Conservation (phyloP, 1,140 invertebrate genomes). For the Eueides isabella region DNA sequence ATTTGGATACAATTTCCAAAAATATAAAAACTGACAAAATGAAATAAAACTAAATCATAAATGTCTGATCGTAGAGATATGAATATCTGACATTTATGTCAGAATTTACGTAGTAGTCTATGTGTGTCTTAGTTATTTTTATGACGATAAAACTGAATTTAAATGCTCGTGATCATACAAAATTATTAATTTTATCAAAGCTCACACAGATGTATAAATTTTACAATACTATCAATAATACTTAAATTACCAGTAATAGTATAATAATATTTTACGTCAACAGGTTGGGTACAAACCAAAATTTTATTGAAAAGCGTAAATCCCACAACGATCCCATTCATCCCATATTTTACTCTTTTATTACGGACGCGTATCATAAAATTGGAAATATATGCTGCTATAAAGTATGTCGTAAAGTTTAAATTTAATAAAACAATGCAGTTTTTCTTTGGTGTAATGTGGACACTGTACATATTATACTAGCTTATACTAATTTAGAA, state of each 20-base stretch:
- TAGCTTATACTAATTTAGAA: too few species aligned
- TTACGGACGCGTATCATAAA: slow-evolving; percentile 43
- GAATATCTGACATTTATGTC: too few species aligned
- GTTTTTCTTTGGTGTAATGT: slow-evolving; percentile 14
- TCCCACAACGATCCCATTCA: slow-evolving; percentile 40
- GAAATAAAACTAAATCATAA: too few species aligned
- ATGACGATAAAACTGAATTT: too few species aligned
- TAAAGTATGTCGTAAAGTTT: slow-evolving; percentile 43
- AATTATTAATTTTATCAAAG: too few species aligned
- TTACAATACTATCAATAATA: neutral
- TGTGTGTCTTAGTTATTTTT: too few species aligned
- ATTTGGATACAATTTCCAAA: too few species aligned
- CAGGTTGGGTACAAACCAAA: slow-evolving; percentile 33
- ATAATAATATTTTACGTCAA: slow-evolving; percentile 21
- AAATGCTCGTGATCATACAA: too few species aligned
- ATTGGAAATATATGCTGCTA: slow-evolving; percentile 41
- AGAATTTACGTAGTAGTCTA: too few species aligned
- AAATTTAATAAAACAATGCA: slow-evolving; percentile 44
- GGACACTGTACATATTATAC: neutral
- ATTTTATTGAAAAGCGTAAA: slow-evolving; percentile 44
- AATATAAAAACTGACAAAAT: too few species aligned
- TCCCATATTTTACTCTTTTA: slow-evolving; percentile 43
- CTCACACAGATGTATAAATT: neutral
- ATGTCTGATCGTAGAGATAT: too few species aligned
- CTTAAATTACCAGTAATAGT: neutral